phyloP scores from a whole-genome alignment of 2,113 vertebrate genomes.

The Melanerpes formicivorus region DNA sequence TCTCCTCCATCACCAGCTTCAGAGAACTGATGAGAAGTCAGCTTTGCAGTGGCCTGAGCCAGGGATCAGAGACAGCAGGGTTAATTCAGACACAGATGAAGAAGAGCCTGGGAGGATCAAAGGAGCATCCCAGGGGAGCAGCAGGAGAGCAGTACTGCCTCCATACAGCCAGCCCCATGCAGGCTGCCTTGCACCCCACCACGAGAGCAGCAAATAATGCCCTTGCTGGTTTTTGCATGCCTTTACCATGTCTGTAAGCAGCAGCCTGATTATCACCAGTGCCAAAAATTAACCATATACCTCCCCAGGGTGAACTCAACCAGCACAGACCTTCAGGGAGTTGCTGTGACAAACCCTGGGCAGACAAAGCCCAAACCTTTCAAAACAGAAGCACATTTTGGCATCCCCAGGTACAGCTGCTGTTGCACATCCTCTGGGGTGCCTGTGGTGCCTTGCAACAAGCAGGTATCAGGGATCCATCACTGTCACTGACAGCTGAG shows the following conservation, averaged over 20 bases:
- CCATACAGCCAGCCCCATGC: not conserved
- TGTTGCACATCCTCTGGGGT: not conserved
- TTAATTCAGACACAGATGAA: not conserved
- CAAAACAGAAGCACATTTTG: not conserved
- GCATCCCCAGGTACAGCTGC: not conserved
- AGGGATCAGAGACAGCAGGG: not conserved
- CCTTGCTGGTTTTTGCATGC: no score
- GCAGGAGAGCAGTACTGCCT: not conserved
- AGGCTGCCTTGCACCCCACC: not conserved
- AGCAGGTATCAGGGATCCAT: not conserved
- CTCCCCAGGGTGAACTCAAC: not conserved
- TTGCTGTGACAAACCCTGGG: fast-evolving
- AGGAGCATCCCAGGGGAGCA: not conserved
- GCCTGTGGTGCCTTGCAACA: not conserved
- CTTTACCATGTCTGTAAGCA: not conserved
- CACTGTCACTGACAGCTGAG: not conserved
- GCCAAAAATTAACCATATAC: not conserved
- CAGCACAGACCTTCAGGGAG: not conserved
- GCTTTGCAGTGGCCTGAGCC: fast-evolving
- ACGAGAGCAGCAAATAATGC: not conserved
- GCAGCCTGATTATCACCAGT: not conserved
- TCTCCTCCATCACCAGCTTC: not conserved
- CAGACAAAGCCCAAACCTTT: not conserved
- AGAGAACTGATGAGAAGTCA: not conserved
- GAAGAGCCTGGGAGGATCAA: not conserved